These are phyloP conservation scores for Myioborus miniatus DNA, from an alignment of 2,797 vertebrate species.

Conservation along the genomic window DNA sequence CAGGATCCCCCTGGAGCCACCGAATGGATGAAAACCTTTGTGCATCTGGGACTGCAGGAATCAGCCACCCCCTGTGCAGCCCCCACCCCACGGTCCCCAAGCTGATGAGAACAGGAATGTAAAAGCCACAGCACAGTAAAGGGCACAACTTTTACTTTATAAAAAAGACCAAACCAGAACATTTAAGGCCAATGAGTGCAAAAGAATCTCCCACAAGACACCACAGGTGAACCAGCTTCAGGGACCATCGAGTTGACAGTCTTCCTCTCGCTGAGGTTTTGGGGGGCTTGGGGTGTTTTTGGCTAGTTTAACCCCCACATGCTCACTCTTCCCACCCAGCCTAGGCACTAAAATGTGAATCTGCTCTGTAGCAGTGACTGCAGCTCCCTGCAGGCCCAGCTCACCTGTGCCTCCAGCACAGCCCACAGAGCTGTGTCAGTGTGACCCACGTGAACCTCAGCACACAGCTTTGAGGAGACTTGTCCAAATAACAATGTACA, in stretches of 20 bases:
- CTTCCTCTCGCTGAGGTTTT: not conserved
- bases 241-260: not conserved
- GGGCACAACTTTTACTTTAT: slow-evolving; percentile 21
- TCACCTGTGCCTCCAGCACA: not conserved
- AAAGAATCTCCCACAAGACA: not conserved
- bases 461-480: not conserved
- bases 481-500: not conserved
- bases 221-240: not conserved
- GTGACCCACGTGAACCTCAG: not conserved
- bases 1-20: not conserved
- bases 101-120: not conserved
- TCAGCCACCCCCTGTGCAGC: fast-evolving
- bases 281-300: fast-evolving
- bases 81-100: not conserved
- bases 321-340: not conserved
- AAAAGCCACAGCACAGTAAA: not conserved
- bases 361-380: not conserved
- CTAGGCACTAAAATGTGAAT: not conserved
- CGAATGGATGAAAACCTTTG: not conserved
- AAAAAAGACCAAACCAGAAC: not conserved
- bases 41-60: not conserved
- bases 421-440: not conserved
- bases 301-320: not conserved
- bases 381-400: not conserved
- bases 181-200: slow-evolving; percentile 11